Conservation (phyloP, 2,797 vertebrate genomes). For the Todus mexicanus region DNA sequence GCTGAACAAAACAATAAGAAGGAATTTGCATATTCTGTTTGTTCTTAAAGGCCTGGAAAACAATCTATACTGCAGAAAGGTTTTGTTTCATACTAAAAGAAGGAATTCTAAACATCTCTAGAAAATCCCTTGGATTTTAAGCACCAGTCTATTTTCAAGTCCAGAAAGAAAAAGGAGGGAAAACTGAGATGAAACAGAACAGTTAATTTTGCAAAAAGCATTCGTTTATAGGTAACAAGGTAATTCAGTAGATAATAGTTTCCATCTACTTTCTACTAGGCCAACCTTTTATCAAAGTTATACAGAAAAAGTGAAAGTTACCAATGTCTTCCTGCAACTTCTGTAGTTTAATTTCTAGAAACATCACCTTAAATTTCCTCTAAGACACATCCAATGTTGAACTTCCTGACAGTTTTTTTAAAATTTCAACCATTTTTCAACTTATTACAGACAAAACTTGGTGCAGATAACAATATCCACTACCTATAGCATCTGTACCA, state of each 20-base stretch:
- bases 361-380: not conserved
- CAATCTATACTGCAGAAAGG: not conserved
- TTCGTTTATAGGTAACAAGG: not conserved
- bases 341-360: not conserved
- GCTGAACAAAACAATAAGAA: not conserved
- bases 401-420: not conserved
- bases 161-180: not conserved
- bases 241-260: not conserved
- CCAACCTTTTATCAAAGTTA: not conserved
- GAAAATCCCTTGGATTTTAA: not conserved
- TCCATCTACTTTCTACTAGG: not conserved
- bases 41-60: not conserved
- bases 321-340: not conserved
- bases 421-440: not conserved
- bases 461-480: not conserved
- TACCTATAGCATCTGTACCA: not conserved
- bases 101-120: not conserved
- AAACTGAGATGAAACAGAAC: not conserved
- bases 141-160: not conserved
- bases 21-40: not conserved
- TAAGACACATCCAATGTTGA: not conserved
- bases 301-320: not conserved
- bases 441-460: not conserved
- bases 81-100: not conserved
- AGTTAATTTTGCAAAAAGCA: not conserved